Evolutionary conservation across 92 coral and sea anemone species (phyloP), one percentile per base, ranked within the genome.

Genomic region (Epizoanthus illoricatus): DNA sequence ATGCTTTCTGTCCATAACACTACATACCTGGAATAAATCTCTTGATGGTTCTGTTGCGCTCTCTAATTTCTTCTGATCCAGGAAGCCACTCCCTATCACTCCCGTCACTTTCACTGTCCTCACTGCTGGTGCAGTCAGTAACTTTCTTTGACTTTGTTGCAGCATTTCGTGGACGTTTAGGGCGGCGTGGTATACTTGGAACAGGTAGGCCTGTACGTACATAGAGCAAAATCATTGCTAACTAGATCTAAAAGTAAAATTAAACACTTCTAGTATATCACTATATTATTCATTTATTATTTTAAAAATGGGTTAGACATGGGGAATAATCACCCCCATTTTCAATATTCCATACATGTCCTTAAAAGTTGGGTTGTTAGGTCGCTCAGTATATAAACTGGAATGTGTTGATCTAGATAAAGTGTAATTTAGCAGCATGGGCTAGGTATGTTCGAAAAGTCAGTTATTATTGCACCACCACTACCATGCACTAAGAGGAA

Each of bases 71-170:
- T 83, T 93, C 92, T 69, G 92, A 86, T 28, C 97, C 97, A 55
- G 97, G 97, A 28, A 90, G 80, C 94, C 94, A 93, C 55, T 93
- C 94, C 62, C 88, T 92, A 70, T 93, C 98, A 61, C 88, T 88
- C 65, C 80, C 88, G 65, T 87, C 90, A 60, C 79, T 79, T 71
- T 87, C 76, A 41, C 57, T 45, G 6, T 45, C 49, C 6, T 69
- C 74, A 33, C 74, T 69, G 45, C 74, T 69, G 3, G 62, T 73
- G 17, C 10, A 73, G 28, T n/a, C n/a, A 54, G 56, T 17, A 45
- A 15, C 40, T 12, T 60, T 18, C 13, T 73, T 52, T 20, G 54
- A 23, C 63, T 49, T 73, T 67, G 72, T 9, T 24, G 33, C 9
- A 9, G 16, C 19, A 54, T 41, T 13, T 52, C 43, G 66, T 12